Percentiles rank a stretch among this genome's conserved stretches.
phyloP scores from a whole-genome alignment of 92 coral and sea anemone genomes.

The Meandrina meandrites region DNA sequence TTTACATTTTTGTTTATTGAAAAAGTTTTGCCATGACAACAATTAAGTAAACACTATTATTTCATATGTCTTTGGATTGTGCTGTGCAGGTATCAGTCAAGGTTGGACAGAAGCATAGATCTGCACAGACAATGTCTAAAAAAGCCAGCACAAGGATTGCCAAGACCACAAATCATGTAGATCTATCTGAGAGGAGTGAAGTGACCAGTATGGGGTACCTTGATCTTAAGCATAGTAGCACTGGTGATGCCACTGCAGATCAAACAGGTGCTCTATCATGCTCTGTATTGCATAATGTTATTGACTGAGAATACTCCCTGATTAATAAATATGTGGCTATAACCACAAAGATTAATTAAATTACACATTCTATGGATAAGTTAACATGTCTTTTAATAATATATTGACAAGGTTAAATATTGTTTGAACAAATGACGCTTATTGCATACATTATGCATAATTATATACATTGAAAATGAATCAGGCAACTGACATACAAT shows the following conservation, averaged over 20 bases:
- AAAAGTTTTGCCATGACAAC: not conserved
- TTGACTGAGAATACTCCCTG: too few relatives aligned
- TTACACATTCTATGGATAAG: too few relatives aligned
- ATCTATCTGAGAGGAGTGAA: not conserved
- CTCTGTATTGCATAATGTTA: not conserved
- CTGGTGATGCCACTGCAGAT: not conserved
- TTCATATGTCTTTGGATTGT: not conserved
- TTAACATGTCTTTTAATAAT: too few relatives aligned
- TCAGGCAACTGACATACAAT: too few relatives aligned
- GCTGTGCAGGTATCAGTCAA: not conserved
- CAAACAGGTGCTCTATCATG: not conserved
- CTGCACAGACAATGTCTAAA: not conserved
- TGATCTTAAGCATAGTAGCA: constrained; percentile 17
- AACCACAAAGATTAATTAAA: too few relatives aligned
- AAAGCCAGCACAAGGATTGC: not conserved
- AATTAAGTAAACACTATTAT: too few relatives aligned
- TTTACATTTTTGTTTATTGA: too few relatives aligned
- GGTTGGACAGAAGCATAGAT: not conserved
- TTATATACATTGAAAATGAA: too few relatives aligned
- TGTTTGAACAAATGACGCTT: too few relatives aligned
- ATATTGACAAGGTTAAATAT: too few relatives aligned
- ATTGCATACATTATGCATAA: too few relatives aligned
- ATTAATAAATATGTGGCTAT: too few relatives aligned
- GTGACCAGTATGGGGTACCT: not conserved
- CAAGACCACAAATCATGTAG: not conserved